Percentiles rank a stretch among this genome's conserved stretches.
These are phyloP conservation scores for Plodia interpunctella DNA, from an alignment of 1,140 invertebrate species.

Conservation along the genomic window DNA sequence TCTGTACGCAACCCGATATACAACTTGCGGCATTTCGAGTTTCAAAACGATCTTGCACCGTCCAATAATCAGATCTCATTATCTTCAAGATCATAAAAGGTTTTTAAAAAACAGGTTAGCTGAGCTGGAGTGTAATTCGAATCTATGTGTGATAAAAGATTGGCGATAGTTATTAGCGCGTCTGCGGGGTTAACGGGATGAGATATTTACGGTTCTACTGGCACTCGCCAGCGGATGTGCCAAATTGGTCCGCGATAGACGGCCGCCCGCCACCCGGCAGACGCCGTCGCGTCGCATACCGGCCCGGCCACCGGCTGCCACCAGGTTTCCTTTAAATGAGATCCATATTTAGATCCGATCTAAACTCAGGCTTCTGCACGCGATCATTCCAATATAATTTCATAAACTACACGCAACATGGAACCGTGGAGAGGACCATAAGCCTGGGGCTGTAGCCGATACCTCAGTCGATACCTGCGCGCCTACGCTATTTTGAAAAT, in stretches of 20 bases:
- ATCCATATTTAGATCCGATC: conserved; percentile 31
- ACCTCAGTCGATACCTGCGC: conserved; percentile 30
- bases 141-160: conserved; percentile 33
- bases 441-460: conserved; percentile 24
- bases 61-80: background rate
- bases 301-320: conserved; percentile 60
- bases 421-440: conserved; percentile 19
- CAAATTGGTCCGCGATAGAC: conserved; percentile 67
- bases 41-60: conserved; percentile 11
- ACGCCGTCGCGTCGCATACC: conserved; percentile 66
- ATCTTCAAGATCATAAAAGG: conserved; percentile 13
- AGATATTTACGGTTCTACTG: conserved; percentile 63
- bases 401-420: conserved; percentile 27
- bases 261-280: conserved; percentile 50
- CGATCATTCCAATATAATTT: conserved; percentile 25
- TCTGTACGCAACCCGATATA: conserved; percentile 46
- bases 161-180: conserved; percentile 28
- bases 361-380: conserved; percentile 27
- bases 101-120: conserved; percentile 19
- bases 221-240: conserved; percentile 66
- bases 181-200: conserved; percentile 49
- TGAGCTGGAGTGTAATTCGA: conserved; percentile 12
- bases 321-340: conserved; percentile 40
- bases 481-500: conserved; percentile 64
- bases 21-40: conserved; percentile 10